Conservation (phyloP, 2,888 invertebrate species). For the Nomada fucata region DNA sequence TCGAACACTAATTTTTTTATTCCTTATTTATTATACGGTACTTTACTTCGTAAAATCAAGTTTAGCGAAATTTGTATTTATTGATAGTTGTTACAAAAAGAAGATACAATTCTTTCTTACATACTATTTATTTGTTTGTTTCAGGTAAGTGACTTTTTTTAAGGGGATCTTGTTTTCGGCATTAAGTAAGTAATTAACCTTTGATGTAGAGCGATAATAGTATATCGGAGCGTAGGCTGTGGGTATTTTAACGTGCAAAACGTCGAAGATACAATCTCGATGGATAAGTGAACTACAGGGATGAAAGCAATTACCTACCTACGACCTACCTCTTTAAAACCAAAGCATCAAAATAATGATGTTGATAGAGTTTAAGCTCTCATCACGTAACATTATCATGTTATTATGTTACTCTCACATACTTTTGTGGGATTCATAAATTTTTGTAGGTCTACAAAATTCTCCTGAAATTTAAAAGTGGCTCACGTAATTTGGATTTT, state of each 20-base stretch:
- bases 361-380: background rate
- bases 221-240: background rate
- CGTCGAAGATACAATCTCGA: background rate
- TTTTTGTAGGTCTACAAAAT: background rate
- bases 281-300: background rate
- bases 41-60: too few species aligned
- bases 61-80: background rate
- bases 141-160: constrained; percentile 60
- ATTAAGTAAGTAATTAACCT: constrained; percentile 54
- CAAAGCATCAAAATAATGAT: too few species aligned
- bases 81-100: too few species aligned
- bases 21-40: too few species aligned
- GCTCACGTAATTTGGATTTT: background rate
- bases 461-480: background rate
- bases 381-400: background rate
- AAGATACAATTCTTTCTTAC: background rate
- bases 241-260: background rate
- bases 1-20: too few species aligned
- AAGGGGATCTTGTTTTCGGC: background rate
- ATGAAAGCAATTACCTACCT: constrained; percentile 6
- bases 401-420: background rate
- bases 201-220: background rate
- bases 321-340: too few species aligned
- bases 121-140: constrained; percentile 44
- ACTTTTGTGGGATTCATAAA: background rate